Evolutionary conservation across 2,113 vertebrate species (phyloP), one percentile per base, ranked within the genome.

Genomic region (Speoplatyrhinus poulsoni): DNA sequence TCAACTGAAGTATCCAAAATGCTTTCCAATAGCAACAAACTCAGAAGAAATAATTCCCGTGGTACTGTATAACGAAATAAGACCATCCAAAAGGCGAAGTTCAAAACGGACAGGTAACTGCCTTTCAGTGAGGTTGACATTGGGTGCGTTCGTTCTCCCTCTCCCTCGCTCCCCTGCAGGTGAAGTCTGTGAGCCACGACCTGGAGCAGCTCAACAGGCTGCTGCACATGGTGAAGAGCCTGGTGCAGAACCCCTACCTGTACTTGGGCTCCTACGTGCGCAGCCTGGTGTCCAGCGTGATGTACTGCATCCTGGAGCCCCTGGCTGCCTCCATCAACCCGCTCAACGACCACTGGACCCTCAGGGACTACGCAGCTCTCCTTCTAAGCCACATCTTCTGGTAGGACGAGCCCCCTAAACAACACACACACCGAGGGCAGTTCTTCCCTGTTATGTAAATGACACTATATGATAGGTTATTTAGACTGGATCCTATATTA

Each of bases 331-430:
- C 96, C 84, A 97, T 98, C 80, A 98, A 98, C 81, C 96, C 96
- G 0, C 92, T 98, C n/a, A 98, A 98, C 8, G 96, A 97, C 90
- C 96, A 98, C 91, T 98, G 96, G 96, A 96, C 95, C 8, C 91
- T 98, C 16, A 82, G 96, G 0, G 96, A 98, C 77, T 96, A 95
- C 0, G 96, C 95, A 0, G 96, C 96, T 0, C 88, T 96, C 72
- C 91, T 98, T 0, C 94, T 98, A n/a, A 95, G 95, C 74, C 94
- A 96, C 84, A 96, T 96, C 60, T 95, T 96, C 79, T 95, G 96
- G 96, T 98, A 82, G 65, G 80, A 1, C 9, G 4, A 15, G 57
- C 57, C 7, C 46, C 11, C 17, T 16, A 7, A 15, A 19, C 8
- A 13, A 15, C 26, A 1, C 11, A 5, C 3, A 19, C 16, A 17